Evolutionary conservation across 2,113 vertebrate genomes (phyloP).

Genomic region (Calidris pugnax): DNA sequence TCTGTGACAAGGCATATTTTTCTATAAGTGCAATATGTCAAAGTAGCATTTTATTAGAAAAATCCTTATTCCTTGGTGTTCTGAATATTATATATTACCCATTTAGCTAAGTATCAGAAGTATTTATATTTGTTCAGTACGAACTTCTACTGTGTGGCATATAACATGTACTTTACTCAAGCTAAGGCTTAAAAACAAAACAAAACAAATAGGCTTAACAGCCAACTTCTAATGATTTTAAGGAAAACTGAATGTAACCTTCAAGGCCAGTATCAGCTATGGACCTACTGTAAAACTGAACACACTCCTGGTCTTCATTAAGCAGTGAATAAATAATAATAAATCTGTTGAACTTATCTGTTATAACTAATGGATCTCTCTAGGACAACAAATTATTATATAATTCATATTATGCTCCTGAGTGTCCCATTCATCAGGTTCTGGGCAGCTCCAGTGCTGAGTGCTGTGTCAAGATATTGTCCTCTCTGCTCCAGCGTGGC

Average conservation of each 20-base stretch:
- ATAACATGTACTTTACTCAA: neutral
- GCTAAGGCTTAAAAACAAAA: neutral
- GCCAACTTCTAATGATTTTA: neutral
- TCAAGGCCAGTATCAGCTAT: neutral
- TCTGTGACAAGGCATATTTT: neutral
- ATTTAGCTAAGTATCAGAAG: neutral
- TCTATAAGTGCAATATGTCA: neutral
- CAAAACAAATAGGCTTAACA: neutral
- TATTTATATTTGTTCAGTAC: neutral
- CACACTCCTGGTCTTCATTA: neutral
- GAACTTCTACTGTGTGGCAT: neutral
- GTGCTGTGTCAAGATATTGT: neutral
- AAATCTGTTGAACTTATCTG: neutral
- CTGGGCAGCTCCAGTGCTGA: neutral
- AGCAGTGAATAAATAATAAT: neutral
- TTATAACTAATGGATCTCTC: neutral
- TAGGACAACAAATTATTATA: neutral
- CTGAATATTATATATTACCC: neutral
- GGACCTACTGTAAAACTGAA: neutral
- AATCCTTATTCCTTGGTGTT: neutral
- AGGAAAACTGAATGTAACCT: neutral
- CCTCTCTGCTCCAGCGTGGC: neutral
- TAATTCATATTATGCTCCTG: neutral
- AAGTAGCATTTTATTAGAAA: neutral
- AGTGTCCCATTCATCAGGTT: neutral